Percentiles rank a stretch among this genome's conserved stretches.
Evolutionary conservation across 2,888 invertebrate species (phyloP).

Genomic region (Salticus scenicus): DNA sequence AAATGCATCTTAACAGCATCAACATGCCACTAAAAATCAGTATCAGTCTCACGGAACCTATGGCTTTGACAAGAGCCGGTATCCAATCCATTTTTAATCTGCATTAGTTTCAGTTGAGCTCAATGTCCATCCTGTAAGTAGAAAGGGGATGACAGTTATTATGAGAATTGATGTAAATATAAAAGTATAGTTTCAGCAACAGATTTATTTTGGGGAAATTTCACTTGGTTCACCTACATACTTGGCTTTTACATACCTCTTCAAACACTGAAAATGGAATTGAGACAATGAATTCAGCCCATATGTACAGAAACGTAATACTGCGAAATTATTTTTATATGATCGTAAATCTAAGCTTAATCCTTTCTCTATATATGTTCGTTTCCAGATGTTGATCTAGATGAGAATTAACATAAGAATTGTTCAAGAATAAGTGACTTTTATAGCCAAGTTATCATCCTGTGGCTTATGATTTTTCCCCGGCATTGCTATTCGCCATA

Average conservation of each 20-base stretch:
- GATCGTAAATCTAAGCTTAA: background rate
- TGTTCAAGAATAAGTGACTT: background rate
- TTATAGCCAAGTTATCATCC: background rate
- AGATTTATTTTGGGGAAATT: no score
- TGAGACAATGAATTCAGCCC: no score
- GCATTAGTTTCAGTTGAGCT: background rate
- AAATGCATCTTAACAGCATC: constrained; percentile 14
- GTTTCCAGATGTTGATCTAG: background rate
- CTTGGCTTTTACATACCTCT: no score
- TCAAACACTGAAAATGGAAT: no score
- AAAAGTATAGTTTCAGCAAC: no score
- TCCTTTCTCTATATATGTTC: background rate
- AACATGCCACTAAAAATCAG: constrained; percentile 44
- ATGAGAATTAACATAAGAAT: background rate
- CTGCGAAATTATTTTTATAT: background rate
- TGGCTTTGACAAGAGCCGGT: constrained; percentile 30
- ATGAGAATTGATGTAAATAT: no score
- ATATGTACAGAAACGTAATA: background rate
- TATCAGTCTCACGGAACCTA: constrained; percentile 35
- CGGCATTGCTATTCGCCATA: background rate
- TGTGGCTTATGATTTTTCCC: background rate
- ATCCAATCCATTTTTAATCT: constrained; percentile 47
- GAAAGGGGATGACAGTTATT: background rate
- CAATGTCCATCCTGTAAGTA: background rate
- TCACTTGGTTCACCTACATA: no score